Base-by-base conservation (phyloP, 1,140 invertebrate species). In the Subanguina moxae region DNA sequence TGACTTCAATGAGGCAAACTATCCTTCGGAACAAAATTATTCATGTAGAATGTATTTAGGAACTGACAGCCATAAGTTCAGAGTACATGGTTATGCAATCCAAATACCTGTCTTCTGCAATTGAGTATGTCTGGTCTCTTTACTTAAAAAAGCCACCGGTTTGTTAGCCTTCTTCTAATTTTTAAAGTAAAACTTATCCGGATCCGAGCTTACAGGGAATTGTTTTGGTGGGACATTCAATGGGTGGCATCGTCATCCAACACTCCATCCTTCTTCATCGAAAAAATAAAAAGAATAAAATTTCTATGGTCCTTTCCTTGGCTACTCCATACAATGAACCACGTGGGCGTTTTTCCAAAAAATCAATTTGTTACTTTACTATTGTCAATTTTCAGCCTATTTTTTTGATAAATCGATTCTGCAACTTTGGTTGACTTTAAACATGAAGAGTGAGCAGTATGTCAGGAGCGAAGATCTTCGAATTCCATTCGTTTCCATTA, bases 181-280 rank as follows among this genome's bases (percentile, higher is more conserved):
- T 5, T 5, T 38, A 38, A 38, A 38, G 11, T 11, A 5, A 11
- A 38, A 38, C 3, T 38, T 3, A 38, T 38, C 32, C 3, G 3
- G 32, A 38, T 38, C 3, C 11, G 32, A 38, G 11, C 11, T 38
- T 38, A 5, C 32, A 38, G 32, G 32, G 32, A 3, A 38, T 38
- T 38, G 32, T 38, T 38, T 38, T 38, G 32, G 32, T 38, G 28
- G 77, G 76, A 1, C 76, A 77, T 62, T 77, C 76, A 8, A 72
- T 77, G 67, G 76, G 76, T 28, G 76, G 76, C 21, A 65, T 77
- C 56, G 77, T 79, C n/a, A 70, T 62, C 57, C 62, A 52, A 52
- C 3, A 58, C 57, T 30, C 32, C 56, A 46, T 27, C 42, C 56
- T 28, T 23, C 32, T 38, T 27, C n/a, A 32, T 59, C 66, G 43